Base-by-base conservation (phyloP, 2,113 vertebrate species). In the Mobula birostris region DNA sequence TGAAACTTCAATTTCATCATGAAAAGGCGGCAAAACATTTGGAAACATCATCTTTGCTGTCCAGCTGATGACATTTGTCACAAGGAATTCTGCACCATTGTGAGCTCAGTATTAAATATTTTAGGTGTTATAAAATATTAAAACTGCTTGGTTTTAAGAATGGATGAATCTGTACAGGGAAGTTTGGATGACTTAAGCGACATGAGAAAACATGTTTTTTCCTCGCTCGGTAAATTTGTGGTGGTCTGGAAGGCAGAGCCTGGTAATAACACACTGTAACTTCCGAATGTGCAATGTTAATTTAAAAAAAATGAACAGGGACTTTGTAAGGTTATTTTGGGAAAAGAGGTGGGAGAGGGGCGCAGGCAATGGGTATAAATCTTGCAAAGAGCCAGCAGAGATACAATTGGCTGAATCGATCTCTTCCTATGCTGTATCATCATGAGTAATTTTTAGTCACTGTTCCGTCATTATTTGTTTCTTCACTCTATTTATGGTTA, bases 111-210 rank as follows among this genome's bases (percentile, higher is more conserved):
- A 87, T 8, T 63, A 90, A 90, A 66, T 32, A 88, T 66, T 66
- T 85, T 32, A 88, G n/a, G 29, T 88, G 56, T 58, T 87, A 90
- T 32, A 66, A 68, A 90, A 90, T 90, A 88, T 66, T 88, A n/a
- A 88, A 88, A 32, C n/a, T 88, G 58, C 7, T 88, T 66, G 58
- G 14, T 32, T 29, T 90, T 90, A 66, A 90, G 12, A 90, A 66
- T 32, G 27, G 58, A 32, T 88, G 58, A n/a, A 70, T 15, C 17
- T 70, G 9, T 70, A 70, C 68, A 12, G 72, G 72, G 63, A 66
- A 74, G 19, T 19, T 24, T 24, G 72, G 72, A 74, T 74, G 27
- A 74, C 21, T 70, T 74, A 74, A 19, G 17, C 21, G 1, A 74
- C 72, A 5, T 21, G 15, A 74, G 72, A 74, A 36, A 24, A 72